Base-by-base conservation (phyloP, 2,797 vertebrate genomes). In the Spea hammondii region DNA sequence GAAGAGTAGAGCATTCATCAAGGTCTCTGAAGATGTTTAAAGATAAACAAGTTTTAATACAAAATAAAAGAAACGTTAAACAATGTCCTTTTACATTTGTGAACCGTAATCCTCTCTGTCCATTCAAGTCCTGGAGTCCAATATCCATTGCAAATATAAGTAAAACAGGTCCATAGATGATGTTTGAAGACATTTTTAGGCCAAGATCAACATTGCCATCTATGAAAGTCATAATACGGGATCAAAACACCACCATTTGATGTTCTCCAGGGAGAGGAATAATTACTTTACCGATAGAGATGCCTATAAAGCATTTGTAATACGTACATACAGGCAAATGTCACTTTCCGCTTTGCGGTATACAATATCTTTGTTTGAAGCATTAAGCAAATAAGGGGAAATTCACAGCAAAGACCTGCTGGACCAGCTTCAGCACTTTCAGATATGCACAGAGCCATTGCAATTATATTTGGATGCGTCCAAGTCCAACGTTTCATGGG, bases 1-100 rank as follows among this genome's bases (percentile, higher is more conserved):
- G 14, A 12, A 67, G 11, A 57, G 55, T 6, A 62, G 48, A 69
- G 45, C 72, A 75, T 79, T 75, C 72, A 80, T 65, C 32, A 32
- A 70, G 62, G 14, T 47, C 13, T 74, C 45, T 50, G 5, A 50
- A 32, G 32, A 32, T 6, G 59, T 57, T 49, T 44, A 50, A 57
- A 73, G 32, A 32, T 32, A 72, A 54, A 60, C 44, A 14, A 57
- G 45, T 4, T 13, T 12, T 68, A 79, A 54, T 53, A 45, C 0
- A 65, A 48, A 17, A 68, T 6, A 13, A 69, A 70, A 51, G 9
- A 77, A 60, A 10, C 10, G 49, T 11, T 17, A 57, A 45, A 9
- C 46, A 65, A 45, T 75, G 32, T 65, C 6, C 0, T 73, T 49
- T 73, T 7, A 46, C 9, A 49, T 14, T n/a, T 59, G 59, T 74